Base-by-base conservation (phyloP, 2,113 vertebrate genomes). In the Atherinomorus stipes region DNA sequence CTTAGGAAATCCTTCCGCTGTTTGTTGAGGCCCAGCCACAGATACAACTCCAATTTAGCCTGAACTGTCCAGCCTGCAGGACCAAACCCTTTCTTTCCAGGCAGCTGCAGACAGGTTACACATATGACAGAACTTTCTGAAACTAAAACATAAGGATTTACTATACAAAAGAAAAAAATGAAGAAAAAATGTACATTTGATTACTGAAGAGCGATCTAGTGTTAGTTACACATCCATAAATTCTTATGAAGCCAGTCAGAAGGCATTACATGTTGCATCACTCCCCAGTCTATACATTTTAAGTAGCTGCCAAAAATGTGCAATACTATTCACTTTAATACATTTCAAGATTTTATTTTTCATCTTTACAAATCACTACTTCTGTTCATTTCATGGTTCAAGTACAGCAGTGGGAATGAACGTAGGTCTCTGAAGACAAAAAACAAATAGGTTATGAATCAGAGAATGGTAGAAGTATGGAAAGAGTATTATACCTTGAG, bases 11-110 rank as follows among this genome's bases (percentile, higher is more conserved):
- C 98, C 78, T 95, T 98, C 65, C 95, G 94, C 54, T 99, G 97
- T 76, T 96, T 97, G 91, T 92, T 98, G 73, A 99, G 94, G 26
- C 98, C 96, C 45, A 99, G 94, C 98, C 98, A 99, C 65, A 99
- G 87, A 89, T 99, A 99, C 37, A 98, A 83, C 92, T 99, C 98
- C 90, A 98, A 93, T 80, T 99, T 99, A 40, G 97, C 96, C 86
- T 99, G 98, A 13, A 99, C 97, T 0, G 97, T 97, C 98, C 98
- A 99, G 34, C 98, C 98, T 0, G 96, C 97, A 0, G 95, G 94
- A 11, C 98, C 98, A 1, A 99, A 98, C 0, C 98, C 95, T 28
- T 96, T 94, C 89, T 98, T 99, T 23, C 98, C 98, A 0, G 98
- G 98, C 0, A 99, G 92, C 98, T 90, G 80, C 4, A 7, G 62